A percentile compares a stretch with the other conserved stretches of the same genome.
Evolutionary conservation across 2,888 invertebrate genomes (phyloP).

Genomic region (Deroplatys truncata): DNA sequence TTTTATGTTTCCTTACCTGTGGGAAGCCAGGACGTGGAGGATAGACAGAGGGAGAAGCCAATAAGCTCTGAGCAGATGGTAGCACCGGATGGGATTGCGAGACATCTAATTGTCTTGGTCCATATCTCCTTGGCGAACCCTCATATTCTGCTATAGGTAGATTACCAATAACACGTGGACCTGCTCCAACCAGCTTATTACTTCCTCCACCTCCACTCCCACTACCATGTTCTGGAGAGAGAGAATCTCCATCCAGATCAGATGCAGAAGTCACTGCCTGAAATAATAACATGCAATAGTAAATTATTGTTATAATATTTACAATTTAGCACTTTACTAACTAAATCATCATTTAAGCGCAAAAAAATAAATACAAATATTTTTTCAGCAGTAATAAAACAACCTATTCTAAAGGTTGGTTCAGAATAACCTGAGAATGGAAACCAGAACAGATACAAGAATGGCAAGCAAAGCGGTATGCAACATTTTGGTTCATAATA

Average conservation of each 20-base stretch:
- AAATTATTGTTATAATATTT: too few species aligned
- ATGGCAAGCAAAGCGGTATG: too few species aligned
- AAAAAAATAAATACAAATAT: neutral
- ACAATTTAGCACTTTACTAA: too few species aligned
- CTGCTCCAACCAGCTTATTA: conserved; percentile 11
- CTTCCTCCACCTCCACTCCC: conserved; percentile 4
- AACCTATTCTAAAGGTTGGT: too few species aligned
- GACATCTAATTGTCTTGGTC: conserved; percentile 49
- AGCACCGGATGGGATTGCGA: conserved; percentile 43
- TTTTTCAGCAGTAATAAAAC: neutral
- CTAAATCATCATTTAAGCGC: too few species aligned
- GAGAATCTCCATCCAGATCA: conserved; percentile 36
- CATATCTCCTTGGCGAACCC: conserved; percentile 84
- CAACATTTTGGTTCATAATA: too few species aligned
- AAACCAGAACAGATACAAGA: too few species aligned
- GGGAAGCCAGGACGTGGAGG: conserved; percentile 86
- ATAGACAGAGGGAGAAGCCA: conserved; percentile 63
- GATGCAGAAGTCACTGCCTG: conserved; percentile 37
- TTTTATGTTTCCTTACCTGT: conserved; percentile 46
- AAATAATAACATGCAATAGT: neutral
- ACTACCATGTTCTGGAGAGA: conserved; percentile 36
- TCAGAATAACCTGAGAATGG: too few species aligned
- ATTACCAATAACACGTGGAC: conserved; percentile 58
- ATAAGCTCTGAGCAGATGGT: conserved; percentile 53
- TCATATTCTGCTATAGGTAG: conserved; percentile 92